These are phyloP conservation scores for Nothoprocta pentlandii DNA, from an alignment of 2,113 vertebrate species.

Conservation along the genomic window DNA sequence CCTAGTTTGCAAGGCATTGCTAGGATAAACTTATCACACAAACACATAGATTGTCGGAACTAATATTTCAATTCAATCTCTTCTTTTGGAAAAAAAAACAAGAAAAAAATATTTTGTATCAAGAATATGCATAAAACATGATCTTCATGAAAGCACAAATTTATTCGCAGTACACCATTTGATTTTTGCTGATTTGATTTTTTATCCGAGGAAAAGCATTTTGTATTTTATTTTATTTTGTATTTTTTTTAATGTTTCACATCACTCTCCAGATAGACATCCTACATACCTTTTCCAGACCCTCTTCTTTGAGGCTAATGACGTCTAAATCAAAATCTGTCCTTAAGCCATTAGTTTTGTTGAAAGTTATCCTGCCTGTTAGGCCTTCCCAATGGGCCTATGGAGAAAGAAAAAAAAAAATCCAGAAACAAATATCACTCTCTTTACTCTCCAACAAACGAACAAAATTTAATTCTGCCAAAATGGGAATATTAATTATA, in stretches of 20 bases:
- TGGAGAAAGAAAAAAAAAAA: constrained; percentile 38
- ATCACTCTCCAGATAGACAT: not conserved
- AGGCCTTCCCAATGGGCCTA: constrained; percentile 98
- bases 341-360: constrained; percentile 95
- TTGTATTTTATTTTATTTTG: not conserved
- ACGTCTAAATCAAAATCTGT: constrained; percentile 99
- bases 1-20: not conserved
- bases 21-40: not conserved
- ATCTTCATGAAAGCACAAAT: constrained; percentile 76
- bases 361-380: constrained; percentile 98
- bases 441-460: not conserved
- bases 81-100: constrained; percentile 61
- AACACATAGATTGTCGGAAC: constrained; percentile 50
- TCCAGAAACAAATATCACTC: constrained; percentile 20
- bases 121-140: constrained; percentile 71
- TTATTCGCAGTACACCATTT: not conserved
- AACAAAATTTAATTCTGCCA: constrained; percentile 15
- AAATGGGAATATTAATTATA: constrained; percentile 51
- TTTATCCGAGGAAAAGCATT: not conserved
- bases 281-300: constrained; percentile 92
- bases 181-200: not conserved
- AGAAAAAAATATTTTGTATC: constrained; percentile 68
- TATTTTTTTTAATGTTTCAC: not conserved
- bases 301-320: constrained; percentile 97
- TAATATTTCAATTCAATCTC: constrained; percentile 56